Base-by-base conservation (phyloP, 2,797 vertebrate species). In the Vultur gryphus region DNA sequence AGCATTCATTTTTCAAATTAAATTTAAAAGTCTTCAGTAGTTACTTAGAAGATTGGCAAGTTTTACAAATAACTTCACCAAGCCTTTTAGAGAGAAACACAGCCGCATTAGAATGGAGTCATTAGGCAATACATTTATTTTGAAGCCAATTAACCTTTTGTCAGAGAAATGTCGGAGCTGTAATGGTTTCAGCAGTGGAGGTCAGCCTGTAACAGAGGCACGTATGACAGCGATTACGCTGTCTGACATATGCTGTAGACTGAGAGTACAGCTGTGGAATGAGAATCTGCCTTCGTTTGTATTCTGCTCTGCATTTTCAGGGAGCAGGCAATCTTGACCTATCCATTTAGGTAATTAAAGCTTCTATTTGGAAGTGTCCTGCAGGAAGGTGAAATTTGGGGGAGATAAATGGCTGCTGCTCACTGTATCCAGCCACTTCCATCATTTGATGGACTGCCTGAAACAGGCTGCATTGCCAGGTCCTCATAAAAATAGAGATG, bases 131-230 rank as follows among this genome's bases (percentile, higher is more conserved):
- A 97, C 98, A 98, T 98, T 98, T 98, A 98, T 98, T 98, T 98
- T 98, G 98, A 98, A 98, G 98, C 98, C 98, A 98, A 98, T 98
- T 98, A 98, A 98, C 98, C 98, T 98, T 98, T 98, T 97, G 98
- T 98, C 98, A 98, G 97, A 96, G 97, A 97, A 97, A 97, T 96
- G 98, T 97, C 86, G 54, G 93, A 58, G 95, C 97, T 76, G 93
- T 97, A 97, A 98, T 97, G 97, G 97, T 96, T 97, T 98, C 93
- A 69, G 97, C 95, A 72, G 96, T 72, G 90, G 97, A 97, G 97
- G 98, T 98, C 98, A 98, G 97, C 93, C 95, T 97, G 97, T 97
- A 97, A 97, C 97, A 97, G 97, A 95, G 97, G 96, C 97, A 90
- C 87, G 78, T 92, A 79, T 97, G 98, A 98, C 98, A 98, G 98